phyloP scores from a whole-genome alignment of 2,797 vertebrate genomes.

The Tokudaia tokunoshimensis region DNA sequence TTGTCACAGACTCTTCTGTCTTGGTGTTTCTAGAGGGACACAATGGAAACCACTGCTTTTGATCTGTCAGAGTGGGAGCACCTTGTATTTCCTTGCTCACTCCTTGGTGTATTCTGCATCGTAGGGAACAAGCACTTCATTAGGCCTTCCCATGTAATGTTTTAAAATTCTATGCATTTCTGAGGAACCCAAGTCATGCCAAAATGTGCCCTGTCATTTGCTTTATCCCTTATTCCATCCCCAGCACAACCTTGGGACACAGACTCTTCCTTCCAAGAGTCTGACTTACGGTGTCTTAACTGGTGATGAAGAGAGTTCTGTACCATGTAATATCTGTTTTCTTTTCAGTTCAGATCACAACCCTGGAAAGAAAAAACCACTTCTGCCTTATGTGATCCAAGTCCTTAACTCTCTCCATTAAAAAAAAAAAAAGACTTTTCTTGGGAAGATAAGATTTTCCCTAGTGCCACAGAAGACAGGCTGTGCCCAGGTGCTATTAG shows the following conservation, averaged over 20 bases:
- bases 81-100: neutral
- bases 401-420: neutral
- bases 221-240: neutral
- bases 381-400: neutral
- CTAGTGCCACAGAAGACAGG: neutral
- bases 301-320: neutral
- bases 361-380: neutral
- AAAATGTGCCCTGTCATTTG: neutral
- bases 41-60: neutral
- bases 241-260: neutral
- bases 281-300: neutral
- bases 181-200: neutral
- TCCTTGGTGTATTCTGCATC: neutral
- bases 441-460: neutral
- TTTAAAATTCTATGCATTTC: neutral
- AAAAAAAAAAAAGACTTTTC: neutral
- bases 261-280: neutral
- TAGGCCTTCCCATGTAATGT: neutral
- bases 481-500: neutral
- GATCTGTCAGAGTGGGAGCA: neutral
- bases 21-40: neutral
- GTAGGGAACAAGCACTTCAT: neutral
- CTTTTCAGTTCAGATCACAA: constrained; percentile 9
- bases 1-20: neutral
- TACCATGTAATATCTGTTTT: neutral